Conservation (phyloP, 2,888 invertebrate genomes). For the Perithous albicinctus region DNA sequence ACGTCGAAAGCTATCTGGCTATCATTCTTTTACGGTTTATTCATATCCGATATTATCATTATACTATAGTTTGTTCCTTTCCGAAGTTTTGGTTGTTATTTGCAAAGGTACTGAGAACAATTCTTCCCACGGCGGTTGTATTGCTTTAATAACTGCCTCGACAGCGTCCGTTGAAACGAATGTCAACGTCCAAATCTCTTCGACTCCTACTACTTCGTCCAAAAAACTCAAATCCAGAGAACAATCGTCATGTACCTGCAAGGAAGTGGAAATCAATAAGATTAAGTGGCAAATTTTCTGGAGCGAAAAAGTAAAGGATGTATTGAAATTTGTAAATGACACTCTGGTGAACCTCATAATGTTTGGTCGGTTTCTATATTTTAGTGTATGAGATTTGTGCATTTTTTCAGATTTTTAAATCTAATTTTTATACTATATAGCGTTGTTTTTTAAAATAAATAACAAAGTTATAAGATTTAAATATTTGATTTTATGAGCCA, state of each 20-base stretch:
- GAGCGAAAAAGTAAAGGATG: too few species aligned
- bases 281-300: background rate
- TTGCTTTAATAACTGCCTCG: conserved; percentile 85
- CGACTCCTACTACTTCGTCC: conserved; percentile 85
- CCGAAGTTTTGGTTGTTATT: conserved; percentile 73
- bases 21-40: background rate
- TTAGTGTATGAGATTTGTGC: too few species aligned
- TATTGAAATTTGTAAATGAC: too few species aligned
- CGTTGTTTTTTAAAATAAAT: too few species aligned
- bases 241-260: conserved; percentile 78
- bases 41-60: background rate
- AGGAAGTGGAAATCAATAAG: conserved; percentile 4
- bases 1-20: conserved; percentile 2
- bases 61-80: conserved; percentile 35
- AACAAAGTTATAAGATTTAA: too few species aligned
- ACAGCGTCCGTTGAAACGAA: conserved; percentile 85
- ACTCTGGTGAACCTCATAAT: too few species aligned
- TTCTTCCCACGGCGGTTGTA: conserved; percentile 86
- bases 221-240: conserved; percentile 85
- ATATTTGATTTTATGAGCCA: too few species aligned
- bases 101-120: conserved; percentile 86
- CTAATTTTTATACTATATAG: too few species aligned
- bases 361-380: too few species aligned
- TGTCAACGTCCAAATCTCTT: conserved; percentile 85
- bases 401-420: too few species aligned